Percentiles rank a stretch among this genome's conserved stretches.
Evolutionary conservation across 2,888 invertebrate species (phyloP).

Genomic region (Archips xylosteana): DNA sequence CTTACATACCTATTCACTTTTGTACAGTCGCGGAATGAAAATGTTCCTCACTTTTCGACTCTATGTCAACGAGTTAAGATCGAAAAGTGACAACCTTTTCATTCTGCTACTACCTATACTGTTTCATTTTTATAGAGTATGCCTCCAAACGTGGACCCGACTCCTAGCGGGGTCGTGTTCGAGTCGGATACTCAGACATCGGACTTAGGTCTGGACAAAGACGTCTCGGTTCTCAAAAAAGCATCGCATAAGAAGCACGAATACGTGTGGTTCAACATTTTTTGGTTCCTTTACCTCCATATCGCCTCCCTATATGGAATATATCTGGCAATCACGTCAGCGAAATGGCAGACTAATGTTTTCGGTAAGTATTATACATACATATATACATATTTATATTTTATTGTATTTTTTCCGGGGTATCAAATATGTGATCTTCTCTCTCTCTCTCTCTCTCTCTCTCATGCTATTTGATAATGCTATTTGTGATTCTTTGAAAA

Average conservation of each 20-base stretch:
- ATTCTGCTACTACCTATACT: too few species aligned
- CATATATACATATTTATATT: too few species aligned
- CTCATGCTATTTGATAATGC: too few species aligned
- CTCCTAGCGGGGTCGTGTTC: constrained; percentile 86
- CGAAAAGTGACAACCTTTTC: too few species aligned
- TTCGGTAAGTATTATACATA: constrained; percentile 86
- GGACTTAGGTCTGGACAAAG: constrained; percentile 86
- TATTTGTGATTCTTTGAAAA: too few species aligned
- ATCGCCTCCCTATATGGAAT: constrained; percentile 87
- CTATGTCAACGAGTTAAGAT: too few species aligned
- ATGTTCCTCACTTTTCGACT: too few species aligned
- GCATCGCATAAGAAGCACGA: constrained; percentile 81
- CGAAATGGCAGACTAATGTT: constrained; percentile 87
- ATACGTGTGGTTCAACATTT: constrained; percentile 91
- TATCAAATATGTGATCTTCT: too few species aligned
- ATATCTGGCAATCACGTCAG: constrained; percentile 87
- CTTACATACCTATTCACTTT: too few species aligned
- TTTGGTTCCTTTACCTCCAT: constrained; percentile 88
- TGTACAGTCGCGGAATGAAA: too few species aligned
- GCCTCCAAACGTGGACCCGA: constrained; percentile 85
- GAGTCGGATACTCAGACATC: constrained; percentile 88
- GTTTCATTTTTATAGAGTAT: constrained; percentile 62
- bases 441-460: too few species aligned
- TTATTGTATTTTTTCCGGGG: too few species aligned
- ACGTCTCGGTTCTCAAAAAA: constrained; percentile 82